Base-by-base conservation (phyloP, 2,797 vertebrate species). In the Glyptemys insculpta region DNA sequence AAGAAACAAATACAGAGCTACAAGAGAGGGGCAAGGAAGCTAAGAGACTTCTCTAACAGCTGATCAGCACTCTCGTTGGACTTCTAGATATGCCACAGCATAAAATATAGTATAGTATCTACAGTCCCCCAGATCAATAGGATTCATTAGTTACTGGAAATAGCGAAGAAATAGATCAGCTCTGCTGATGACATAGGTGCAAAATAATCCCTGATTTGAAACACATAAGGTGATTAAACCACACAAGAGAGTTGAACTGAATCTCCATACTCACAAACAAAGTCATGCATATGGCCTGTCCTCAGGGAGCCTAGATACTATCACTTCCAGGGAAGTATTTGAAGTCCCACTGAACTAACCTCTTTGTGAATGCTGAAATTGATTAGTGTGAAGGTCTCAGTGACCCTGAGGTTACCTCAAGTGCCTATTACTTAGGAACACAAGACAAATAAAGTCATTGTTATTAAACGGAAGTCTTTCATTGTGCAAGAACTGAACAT, bases 161-260 rank as follows among this genome's bases (percentile, higher is more conserved):
- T 0, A 85, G 8, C 4, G 15, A 81, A 85, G 15, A 0, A 68
- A 68, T 34, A 86, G 9, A 10, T 56, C n/a, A 91, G 19, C 27
- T 68, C n/a, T 87, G 23, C 21, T 95, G 59, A 31, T 0, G 0
- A 50, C 8, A 1, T 0, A 86, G 7, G 1, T 14, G 5, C 19
- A 79, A 85, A 56, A 5, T 3, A 16, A 31, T 85, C 18, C 50
- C 4, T 23, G 31, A 15, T 34, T 16, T 56, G 11, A 12, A 44
- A 88, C 31, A 56, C 19, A 15, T 4, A 74, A 94, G 23, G 5
- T 49, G 41, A 41, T 15, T 53, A 86, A 31, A 78, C 29, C 53
- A 56, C 68, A 29, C 37, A 62, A 34, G 1, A 0, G 4, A 25
- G 14, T 23, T 44, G 52, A 76, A 10, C 47, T 47, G 1, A 85